These are phyloP conservation scores for Scolanthus callimorphus DNA, from an alignment of 92 coral and sea anemone genomes.

Conservation along the genomic window DNA sequence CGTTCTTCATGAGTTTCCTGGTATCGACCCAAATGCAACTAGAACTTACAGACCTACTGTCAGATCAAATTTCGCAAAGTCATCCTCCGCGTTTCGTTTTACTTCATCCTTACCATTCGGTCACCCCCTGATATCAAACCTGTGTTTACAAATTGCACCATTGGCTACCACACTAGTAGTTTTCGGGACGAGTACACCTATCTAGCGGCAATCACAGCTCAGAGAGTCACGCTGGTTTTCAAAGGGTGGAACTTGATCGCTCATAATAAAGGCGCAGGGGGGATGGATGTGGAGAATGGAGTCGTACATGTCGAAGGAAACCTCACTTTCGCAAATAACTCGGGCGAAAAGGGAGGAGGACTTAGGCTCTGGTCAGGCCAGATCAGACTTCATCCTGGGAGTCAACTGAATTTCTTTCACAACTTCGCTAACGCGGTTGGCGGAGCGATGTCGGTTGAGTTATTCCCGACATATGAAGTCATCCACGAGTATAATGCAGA, in stretches of 20 bases:
- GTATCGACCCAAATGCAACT: slow-evolving; percentile 29
- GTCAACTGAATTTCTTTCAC: slow-evolving; percentile 52
- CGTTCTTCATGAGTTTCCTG: slow-evolving; percentile 37
- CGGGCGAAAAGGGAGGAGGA: slow-evolving; percentile 78
- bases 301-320: slow-evolving; percentile 63
- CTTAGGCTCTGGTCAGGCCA: slow-evolving; percentile 65
- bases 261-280: slow-evolving; percentile 67
- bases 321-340: slow-evolving; percentile 51
- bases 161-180: slow-evolving; percentile 39
- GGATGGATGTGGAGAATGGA: slow-evolving; percentile 54
- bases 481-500: slow-evolving; percentile 66
- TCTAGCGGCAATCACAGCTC: slow-evolving; percentile 70
- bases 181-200: slow-evolving; percentile 31
- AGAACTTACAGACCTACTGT: slow-evolving; percentile 35
- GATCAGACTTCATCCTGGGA: slow-evolving; percentile 62
- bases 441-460: slow-evolving; percentile 68
- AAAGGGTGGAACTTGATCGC: slow-evolving; percentile 58
- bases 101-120: slow-evolving; percentile 71
- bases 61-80: slow-evolving; percentile 42
- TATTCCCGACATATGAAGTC: slow-evolving; percentile 56
- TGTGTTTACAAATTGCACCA: slow-evolving; percentile 61
- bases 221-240: slow-evolving; percentile 53
- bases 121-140: slow-evolving; percentile 31
- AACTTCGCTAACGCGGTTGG: slow-evolving; percentile 65
- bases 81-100: slow-evolving; percentile 64